Evolutionary conservation across 2,113 vertebrate species (phyloP), one percentile per base, ranked within the genome.

Genomic region (Nipponia nippon): DNA sequence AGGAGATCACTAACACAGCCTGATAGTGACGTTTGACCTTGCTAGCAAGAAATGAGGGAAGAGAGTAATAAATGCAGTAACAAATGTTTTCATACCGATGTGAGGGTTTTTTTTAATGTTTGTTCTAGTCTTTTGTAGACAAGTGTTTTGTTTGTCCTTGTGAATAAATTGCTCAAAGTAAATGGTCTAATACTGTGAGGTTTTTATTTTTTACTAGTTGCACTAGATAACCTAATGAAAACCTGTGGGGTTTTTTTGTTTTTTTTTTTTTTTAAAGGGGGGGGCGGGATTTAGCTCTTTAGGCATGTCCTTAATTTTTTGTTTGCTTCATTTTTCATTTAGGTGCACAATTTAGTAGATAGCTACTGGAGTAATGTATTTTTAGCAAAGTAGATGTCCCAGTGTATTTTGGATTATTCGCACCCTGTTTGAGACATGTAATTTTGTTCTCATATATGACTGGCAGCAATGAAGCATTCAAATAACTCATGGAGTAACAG

Each of bases 191-290:
- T 89, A 56, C 21, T 38, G 83, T 47, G 13, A 76, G 30, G 16
- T 22, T 80, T 80, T 42, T 34, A 4, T 20, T 59, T 87, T 82
- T 67, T 34, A 18, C 4, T 65, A 23, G 10, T 50, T 89, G 8
- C 11, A 69, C 18, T 52, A 65, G 6, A n/a, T 56, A 65, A 69
- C 4, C 4, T 52, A 59, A 77, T n/a, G 29, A 59, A 59, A 83
- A 21, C 1, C 0, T n/a, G n/a, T n/a, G n/a, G n/a, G n/a, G n/a
- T n/a, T n/a, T n/a, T 20, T 30, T 44, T 81, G 46, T 34, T 8
- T 25, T n/a, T 67, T 29, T 27, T 76, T 56, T 71, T 34, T 53
- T 38, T 38, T 38, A 38, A 38, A 38, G 38, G 38, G 38, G 38
- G 38, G 38, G 38, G 8, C 6, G 44, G 2, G 8, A 67, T 63